These are phyloP conservation scores for Noctua janthina DNA, from an alignment of 2,888 invertebrate species.

Conservation along the genomic window DNA sequence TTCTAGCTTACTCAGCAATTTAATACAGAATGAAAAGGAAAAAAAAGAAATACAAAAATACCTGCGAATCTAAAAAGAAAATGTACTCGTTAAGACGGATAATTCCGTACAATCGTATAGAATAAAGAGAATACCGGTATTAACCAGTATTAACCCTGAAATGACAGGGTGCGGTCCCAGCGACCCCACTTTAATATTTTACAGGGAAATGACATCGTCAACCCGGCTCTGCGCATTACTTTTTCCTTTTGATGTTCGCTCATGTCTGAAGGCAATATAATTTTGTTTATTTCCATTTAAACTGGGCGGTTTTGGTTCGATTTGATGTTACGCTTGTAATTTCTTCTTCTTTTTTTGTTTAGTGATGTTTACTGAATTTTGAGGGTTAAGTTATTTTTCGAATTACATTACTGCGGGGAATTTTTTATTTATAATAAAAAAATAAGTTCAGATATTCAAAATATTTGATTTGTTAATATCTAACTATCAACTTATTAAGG, in stretches of 20 bases:
- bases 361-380: constrained; percentile 48
- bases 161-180: constrained; percentile 80
- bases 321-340: constrained; percentile 65
- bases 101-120: constrained; percentile 79
- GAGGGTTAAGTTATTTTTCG: constrained; percentile 27
- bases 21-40: constrained; percentile 34
- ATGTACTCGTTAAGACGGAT: constrained; percentile 77
- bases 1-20: constrained; percentile 19
- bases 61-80: constrained; percentile 53
- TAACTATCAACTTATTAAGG: not conserved
- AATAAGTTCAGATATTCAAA: fast-evolving
- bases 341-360: constrained; percentile 47
- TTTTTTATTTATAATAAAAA: not conserved
- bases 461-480: not conserved
- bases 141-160: constrained; percentile 85
- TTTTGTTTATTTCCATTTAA: constrained; percentile 83
- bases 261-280: constrained; percentile 83
- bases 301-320: constrained; percentile 68
- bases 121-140: constrained; percentile 79
- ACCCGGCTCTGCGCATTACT: constrained; percentile 82
- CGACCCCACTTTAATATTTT: constrained; percentile 86
- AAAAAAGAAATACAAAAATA: constrained; percentile 48
- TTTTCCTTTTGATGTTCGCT: constrained; percentile 88
- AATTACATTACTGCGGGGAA: not conserved
- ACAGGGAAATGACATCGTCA: constrained; percentile 83